Percentiles rank a stretch among this genome's conserved stretches.
Evolutionary conservation across 1,140 invertebrate genomes (phyloP).

Genomic region (Cardiocondyla obscurior): DNA sequence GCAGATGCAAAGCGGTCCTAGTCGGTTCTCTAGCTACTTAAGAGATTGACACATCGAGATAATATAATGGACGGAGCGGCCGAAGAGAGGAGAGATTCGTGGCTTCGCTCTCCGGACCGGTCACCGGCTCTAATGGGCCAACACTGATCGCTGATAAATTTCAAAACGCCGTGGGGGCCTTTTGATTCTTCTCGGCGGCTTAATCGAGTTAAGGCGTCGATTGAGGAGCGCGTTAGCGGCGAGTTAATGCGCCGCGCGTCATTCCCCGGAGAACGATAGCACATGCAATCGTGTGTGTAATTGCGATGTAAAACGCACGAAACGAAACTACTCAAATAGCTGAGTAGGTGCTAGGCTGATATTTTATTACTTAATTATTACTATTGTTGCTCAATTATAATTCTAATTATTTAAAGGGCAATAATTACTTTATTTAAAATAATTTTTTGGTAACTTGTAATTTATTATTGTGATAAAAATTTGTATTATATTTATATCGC

Average conservation of each 20-base stretch:
- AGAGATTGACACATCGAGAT: conserved; percentile 71
- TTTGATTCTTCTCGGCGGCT: conserved; percentile 56
- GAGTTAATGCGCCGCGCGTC: conserved; percentile 47
- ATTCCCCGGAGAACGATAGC: conserved; percentile 22
- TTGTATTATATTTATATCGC: background rate
- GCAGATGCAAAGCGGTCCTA: conserved; percentile 60
- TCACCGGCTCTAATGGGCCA: conserved; percentile 69
- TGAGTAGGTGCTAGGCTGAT: background rate
- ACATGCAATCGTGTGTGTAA: background rate
- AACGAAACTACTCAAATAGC: background rate
- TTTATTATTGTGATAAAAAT: too few species aligned
- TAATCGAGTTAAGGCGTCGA: conserved; percentile 65
- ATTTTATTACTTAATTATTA: background rate
- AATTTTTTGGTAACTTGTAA: background rate
- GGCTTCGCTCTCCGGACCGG: conserved; percentile 43
- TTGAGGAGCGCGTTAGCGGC: conserved; percentile 49
- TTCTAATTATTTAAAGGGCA: background rate
- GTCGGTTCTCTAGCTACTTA: conserved; percentile 70
- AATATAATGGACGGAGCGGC: conserved; percentile 67
- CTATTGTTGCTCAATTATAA: too few species aligned
- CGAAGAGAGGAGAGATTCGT: conserved; percentile 38
- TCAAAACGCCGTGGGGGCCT: conserved; percentile 63
- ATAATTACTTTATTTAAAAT: background rate
- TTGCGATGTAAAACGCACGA: background rate
- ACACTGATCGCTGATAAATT: conserved; percentile 72